Conservation (phyloP, 1,140 invertebrate species). For the Pissodes strobi region DNA sequence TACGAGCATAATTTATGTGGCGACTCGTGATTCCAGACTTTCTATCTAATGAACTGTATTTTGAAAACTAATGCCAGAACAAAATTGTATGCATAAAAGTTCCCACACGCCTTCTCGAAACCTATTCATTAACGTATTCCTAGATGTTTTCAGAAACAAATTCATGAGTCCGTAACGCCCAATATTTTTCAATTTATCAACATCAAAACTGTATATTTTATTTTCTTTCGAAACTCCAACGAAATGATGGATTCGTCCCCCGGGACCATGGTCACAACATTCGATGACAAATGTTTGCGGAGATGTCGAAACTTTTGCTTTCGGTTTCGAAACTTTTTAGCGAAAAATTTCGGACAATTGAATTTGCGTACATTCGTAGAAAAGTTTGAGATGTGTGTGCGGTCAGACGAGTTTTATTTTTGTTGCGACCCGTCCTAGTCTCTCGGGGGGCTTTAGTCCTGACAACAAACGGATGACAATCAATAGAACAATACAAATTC, state of each 20-base stretch:
- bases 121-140: no score
- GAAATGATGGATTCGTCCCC: slow-evolving; percentile 34
- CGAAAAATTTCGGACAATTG: slow-evolving; percentile 37
- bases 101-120: background rate
- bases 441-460: no score
- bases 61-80: no score
- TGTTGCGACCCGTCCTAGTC: slow-evolving; percentile 14
- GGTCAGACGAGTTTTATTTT: slow-evolving; percentile 30
- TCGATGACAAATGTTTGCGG: slow-evolving; percentile 36
- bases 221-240: slow-evolving; percentile 28
- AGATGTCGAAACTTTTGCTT: slow-evolving; percentile 33
- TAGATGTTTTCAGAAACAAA: background rate
- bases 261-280: slow-evolving; percentile 31
- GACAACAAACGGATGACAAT: no score
- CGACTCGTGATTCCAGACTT: no score
- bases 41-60: no score
- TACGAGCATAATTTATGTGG: no score
- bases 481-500: no score
- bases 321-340: slow-evolving; percentile 16
- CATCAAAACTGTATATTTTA: slow-evolving; percentile 29
- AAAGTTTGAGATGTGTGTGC: slow-evolving; percentile 20
- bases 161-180: background rate
- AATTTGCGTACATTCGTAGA: slow-evolving; percentile 29
- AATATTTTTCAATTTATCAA: slow-evolving; percentile 35
- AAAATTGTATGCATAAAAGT: no score